Evolutionary conservation across 2,797 vertebrate genomes (phyloP), one percentile per base, ranked within the genome.

Genomic region (Tiaroga cobitis): DNA sequence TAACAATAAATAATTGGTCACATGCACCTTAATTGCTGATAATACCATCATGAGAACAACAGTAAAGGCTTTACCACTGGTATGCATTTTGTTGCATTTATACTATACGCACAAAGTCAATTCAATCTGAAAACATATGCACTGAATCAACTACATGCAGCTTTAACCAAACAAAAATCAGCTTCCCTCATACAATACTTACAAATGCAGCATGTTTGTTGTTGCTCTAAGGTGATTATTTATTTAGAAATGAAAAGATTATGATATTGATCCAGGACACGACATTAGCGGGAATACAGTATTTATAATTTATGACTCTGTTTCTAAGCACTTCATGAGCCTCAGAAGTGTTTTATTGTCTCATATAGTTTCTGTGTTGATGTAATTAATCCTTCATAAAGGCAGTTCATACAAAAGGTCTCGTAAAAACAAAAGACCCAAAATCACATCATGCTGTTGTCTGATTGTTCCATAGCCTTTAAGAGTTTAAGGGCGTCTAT

Each of bases 291-390:
- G 65, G 5, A 70, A 81, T 70, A 69, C 24, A 29, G 46, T 56
- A 56, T 70, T 69, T 81, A 70, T 69, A 70, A 81, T 72, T 70
- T 5, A 81, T 56, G 67, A n/a, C n/a, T 29, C 34, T 54, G 43
- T 81, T 54, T 70, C 56, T 65, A n/a, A 56, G 26, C 85, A 81
- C 49, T 83, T 81, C 43, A 32, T 78, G 46, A 83, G 19, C 13
- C 13, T 34, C 56, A 68, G 15, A 70, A 32, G 19, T 46, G 39
- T 69, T 78, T 68, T 75, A 80, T 69, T 74, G 74, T 26, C 59
- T 75, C 39, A 70, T 63, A 85, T 80, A 74, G 32, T n/a, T 54
- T 82, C 19, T 61, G 61, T 80, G 61, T 81, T 70, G 73, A 78
- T 72, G 46, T 69, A 24, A 51, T 84, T 75, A 82, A 79, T 63